Conservation (phyloP, 2,113 vertebrate genomes). For the Xiphias gladius region DNA sequence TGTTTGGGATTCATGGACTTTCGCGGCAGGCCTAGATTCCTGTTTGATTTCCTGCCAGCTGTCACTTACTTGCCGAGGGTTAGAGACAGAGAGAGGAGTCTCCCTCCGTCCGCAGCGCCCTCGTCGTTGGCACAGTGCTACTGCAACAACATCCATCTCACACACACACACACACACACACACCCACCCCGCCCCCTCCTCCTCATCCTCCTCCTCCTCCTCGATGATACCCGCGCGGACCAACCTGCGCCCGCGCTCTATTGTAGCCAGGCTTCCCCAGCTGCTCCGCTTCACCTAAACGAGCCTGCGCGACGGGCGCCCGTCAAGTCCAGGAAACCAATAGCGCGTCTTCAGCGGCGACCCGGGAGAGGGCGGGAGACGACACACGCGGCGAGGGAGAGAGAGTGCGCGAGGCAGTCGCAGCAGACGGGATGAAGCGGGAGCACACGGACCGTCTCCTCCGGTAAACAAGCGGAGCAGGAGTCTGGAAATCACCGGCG, state of each 20-base stretch:
- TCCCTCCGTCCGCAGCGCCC: slow-evolving; percentile 20
- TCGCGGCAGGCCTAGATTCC: no score
- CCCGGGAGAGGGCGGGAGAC: slow-evolving; percentile 23
- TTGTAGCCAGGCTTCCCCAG: slow-evolving; percentile 52
- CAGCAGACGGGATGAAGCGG: slow-evolving; percentile 52
- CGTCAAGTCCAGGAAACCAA: slow-evolving; percentile 46
- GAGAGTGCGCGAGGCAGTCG: neutral
- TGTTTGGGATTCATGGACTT: no score
- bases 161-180: neutral
- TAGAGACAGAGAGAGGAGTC: neutral
- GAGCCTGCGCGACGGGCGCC: slow-evolving; percentile 77
- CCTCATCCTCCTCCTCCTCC: slow-evolving; percentile 27
- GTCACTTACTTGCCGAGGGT: neutral
- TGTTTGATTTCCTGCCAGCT: neutral
- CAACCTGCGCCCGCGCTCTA: slow-evolving; percentile 60
- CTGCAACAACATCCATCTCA: slow-evolving; percentile 63
- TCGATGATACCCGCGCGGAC: slow-evolving; percentile 41
- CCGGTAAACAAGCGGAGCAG: slow-evolving; percentile 69
- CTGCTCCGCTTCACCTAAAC: slow-evolving; percentile 44
- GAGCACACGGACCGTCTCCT: slow-evolving; percentile 45
- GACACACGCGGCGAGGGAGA: neutral
- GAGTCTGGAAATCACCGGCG: slow-evolving; percentile 71
- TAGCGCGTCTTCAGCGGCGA: slow-evolving; percentile 14
- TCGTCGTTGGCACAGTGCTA: neutral
- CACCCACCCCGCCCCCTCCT: neutral